A percentile compares a stretch with the other conserved stretches of the same genome.
These are phyloP conservation scores for Campoplex nolae DNA, from an alignment of 2,888 invertebrate genomes.

Conservation along the genomic window DNA sequence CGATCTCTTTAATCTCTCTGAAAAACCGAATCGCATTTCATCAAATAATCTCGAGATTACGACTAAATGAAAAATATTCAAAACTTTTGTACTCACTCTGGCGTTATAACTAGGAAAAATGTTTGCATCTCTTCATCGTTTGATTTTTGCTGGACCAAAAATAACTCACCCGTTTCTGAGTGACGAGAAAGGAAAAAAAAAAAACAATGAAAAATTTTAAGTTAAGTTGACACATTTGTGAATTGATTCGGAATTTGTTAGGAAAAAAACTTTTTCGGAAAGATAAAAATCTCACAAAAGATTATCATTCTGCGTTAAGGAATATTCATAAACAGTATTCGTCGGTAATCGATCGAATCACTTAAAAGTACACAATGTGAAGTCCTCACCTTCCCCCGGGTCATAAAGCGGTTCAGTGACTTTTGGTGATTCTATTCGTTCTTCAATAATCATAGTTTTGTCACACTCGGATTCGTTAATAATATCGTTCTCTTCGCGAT, in stretches of 20 bases:
- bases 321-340: too few species aligned
- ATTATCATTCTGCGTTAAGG: not conserved
- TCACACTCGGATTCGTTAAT: slow-evolving; percentile 74
- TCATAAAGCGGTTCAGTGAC: slow-evolving; percentile 71
- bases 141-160: slow-evolving; percentile 83
- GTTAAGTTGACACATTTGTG: not conserved
- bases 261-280: too few species aligned
- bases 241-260: not conserved
- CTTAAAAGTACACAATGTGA: not conserved
- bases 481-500: slow-evolving; percentile 71
- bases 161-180: slow-evolving; percentile 80
- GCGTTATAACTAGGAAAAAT: slow-evolving; percentile 85
- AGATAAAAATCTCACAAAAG: not conserved
- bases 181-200: not conserved
- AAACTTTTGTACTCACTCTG: slow-evolving; percentile 76
- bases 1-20: slow-evolving; percentile 86
- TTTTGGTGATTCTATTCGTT: slow-evolving; percentile 32
- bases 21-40: slow-evolving; percentile 60
- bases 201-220: not conserved
- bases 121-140: slow-evolving; percentile 81
- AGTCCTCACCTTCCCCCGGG: slow-evolving; percentile 77
- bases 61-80: slow-evolving; percentile 1
- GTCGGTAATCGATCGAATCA: not conserved
- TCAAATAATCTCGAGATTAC: not conserved
- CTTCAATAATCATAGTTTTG: slow-evolving; percentile 39